Evolutionary conservation across 2,797 vertebrate genomes (phyloP), one percentile per base, ranked within the genome.

Genomic region (Astyanax mexicanus): DNA sequence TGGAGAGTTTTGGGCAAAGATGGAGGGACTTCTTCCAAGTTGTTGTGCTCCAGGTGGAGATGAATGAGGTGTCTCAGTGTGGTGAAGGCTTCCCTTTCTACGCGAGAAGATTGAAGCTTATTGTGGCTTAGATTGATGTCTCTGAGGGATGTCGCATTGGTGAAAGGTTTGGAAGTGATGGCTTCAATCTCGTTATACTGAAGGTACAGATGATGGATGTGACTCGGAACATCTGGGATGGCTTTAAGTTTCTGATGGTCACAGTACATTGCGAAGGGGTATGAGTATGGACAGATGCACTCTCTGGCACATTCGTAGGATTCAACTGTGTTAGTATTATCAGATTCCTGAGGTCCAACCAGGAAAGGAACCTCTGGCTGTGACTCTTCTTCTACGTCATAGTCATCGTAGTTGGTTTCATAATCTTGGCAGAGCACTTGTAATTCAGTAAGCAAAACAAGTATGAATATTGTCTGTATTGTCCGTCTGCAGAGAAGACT

Each of bases 121-220:
- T 95, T 95, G 82, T 94, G 84, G 52, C 90, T 93, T 23, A 94
- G 88, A 57, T 95, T 92, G 72, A 95, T 93, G 88, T 95, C 93
- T 80, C 84, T 90, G 72, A 95, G 42, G 10, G 90, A 80, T 57
- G 91, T 93, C 35, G 85, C 91, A 0, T 94, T 95, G 21, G 82
- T 80, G 73, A 95, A 93, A 2, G 93, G 82, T 49, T 84, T 86
- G 64, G 81, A 65, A 45, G 82, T 86, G 54, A 95, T 89, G 27
- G 85, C 87, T 77, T 95, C 91, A 4, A 94, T 94, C 25, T 92
- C 70, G 1, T 94, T 94, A 83, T 87, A 87, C 73, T 95, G 93
- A 49, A 94, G 86, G 42, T 94, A 92, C 23, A 95, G 89, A 45
- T 95, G 92, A 47, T 90, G 91, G 73, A 93, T 75, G 0, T 93